phyloP scores from a whole-genome alignment of 2,113 vertebrate genomes.

The Datnioides undecimradiatus region DNA sequence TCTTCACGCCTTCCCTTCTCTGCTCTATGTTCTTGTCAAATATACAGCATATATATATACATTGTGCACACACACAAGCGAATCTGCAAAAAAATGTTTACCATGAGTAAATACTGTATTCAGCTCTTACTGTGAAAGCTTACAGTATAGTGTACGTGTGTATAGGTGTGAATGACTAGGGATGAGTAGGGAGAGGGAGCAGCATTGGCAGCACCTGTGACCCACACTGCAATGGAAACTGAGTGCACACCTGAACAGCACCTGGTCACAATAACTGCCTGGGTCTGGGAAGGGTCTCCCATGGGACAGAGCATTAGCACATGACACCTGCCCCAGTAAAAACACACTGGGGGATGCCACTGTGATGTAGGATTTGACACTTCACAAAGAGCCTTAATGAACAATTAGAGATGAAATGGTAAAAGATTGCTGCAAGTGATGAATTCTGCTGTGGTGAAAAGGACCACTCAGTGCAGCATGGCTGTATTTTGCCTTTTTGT shows the following conservation, averaged over 20 bases:
- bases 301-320: slow-evolving; percentile 53
- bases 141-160: slow-evolving; percentile 12
- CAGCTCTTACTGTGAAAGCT: slow-evolving; percentile 20
- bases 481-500: slow-evolving; percentile 74
- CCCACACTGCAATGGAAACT: slow-evolving; percentile 72
- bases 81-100: slow-evolving; percentile 21
- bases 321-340: slow-evolving; percentile 80
- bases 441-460: slow-evolving; percentile 28
- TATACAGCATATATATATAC: slow-evolving; percentile 18
- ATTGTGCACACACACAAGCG: slow-evolving; percentile 10
- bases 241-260: slow-evolving; percentile 86
- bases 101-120: not conserved
- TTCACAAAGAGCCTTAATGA: slow-evolving; percentile 70
- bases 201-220: slow-evolving; percentile 80
- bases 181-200: slow-evolving; percentile 37
- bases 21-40: slow-evolving; percentile 27
- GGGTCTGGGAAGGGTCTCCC: slow-evolving; percentile 54
- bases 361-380: slow-evolving; percentile 73
- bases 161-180: slow-evolving; percentile 43
- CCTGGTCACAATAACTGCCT: slow-evolving; percentile 77
- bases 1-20: slow-evolving; percentile 44
- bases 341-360: slow-evolving; percentile 62
- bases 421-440: slow-evolving; percentile 38
- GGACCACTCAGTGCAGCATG: slow-evolving; percentile 3
- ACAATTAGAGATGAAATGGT: slow-evolving; percentile 63